These are phyloP conservation scores for Volucella bombylans DNA, from an alignment of 2,888 invertebrate genomes.

Conservation along the genomic window DNA sequence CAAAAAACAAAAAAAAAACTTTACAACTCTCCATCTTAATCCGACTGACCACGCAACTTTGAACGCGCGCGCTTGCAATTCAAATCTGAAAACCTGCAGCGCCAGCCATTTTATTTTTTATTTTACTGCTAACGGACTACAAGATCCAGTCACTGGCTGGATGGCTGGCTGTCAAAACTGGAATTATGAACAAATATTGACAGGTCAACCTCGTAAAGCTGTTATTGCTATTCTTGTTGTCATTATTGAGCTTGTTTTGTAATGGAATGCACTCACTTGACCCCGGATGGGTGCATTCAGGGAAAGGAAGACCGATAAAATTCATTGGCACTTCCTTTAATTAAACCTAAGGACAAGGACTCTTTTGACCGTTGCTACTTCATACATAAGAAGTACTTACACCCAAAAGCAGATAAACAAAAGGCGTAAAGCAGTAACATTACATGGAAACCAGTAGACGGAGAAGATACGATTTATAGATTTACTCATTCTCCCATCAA, in stretches of 20 bases:
- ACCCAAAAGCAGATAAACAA: background rate
- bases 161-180: slow-evolving; percentile 30
- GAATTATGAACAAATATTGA: slow-evolving; percentile 55
- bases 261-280: slow-evolving; percentile 53
- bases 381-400: background rate
- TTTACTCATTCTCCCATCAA: background rate
- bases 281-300: slow-evolving; percentile 28
- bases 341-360: slow-evolving; percentile 47
- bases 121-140: slow-evolving; percentile 41
- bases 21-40: slow-evolving; percentile 30
- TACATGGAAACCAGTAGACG: slow-evolving; percentile 29
- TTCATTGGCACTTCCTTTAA: slow-evolving; percentile 48
- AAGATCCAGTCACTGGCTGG: slow-evolving; percentile 16
- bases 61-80: slow-evolving; percentile 19
- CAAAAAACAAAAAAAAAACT: slow-evolving; percentile 22
- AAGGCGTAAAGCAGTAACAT: slow-evolving; percentile 39
- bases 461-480: slow-evolving; percentile 32
- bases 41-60: slow-evolving; percentile 48
- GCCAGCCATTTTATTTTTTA: slow-evolving; percentile 5
- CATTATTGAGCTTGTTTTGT: background rate
- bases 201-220: slow-evolving; percentile 63
- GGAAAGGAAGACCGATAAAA: slow-evolving; percentile 26
- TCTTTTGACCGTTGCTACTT: slow-evolving; percentile 23
- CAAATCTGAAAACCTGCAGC: slow-evolving; percentile 51
- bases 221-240: slow-evolving; percentile 6